Conservation (phyloP, 1,140 invertebrate genomes). For the Cotesia vestalis region DNA sequence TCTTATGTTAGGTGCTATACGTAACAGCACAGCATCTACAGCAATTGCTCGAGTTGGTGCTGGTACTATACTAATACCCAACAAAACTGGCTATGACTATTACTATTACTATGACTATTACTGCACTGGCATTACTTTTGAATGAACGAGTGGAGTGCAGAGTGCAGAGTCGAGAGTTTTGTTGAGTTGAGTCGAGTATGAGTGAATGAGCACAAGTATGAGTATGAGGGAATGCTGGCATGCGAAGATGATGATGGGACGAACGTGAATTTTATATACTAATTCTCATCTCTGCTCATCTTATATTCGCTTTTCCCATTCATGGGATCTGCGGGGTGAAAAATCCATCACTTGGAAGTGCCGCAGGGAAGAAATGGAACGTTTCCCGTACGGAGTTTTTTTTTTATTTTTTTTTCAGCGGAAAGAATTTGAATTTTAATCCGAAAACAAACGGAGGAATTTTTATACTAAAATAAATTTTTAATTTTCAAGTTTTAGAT, state of each 20-base stretch:
- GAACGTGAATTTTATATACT: constrained; percentile 29
- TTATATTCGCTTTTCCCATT: neutral
- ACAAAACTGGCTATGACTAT: neutral
- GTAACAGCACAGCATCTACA: too few relatives aligned
- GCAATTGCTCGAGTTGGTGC: too few relatives aligned
- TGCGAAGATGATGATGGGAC: constrained; percentile 8
- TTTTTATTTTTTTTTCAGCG: too few relatives aligned
- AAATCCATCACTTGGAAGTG: too few relatives aligned
- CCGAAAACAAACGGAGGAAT: too few relatives aligned
- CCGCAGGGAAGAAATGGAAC: too few relatives aligned
- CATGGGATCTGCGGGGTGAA: neutral
- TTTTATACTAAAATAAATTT: too few relatives aligned
- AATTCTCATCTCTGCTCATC: neutral
- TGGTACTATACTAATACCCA: neutral
- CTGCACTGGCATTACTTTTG: constrained; percentile 39
- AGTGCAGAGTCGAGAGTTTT: constrained; percentile 24
- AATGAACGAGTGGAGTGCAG: constrained; percentile 50
- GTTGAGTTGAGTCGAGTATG: constrained; percentile 34
- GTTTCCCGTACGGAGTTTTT: too few relatives aligned
- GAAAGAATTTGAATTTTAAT: too few relatives aligned
- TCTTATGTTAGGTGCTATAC: too few relatives aligned
- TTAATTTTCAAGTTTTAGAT: too few relatives aligned
- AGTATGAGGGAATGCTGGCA: constrained; percentile 20
- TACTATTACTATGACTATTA: neutral
- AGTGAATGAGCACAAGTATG: constrained; percentile 51